Percentiles rank a stretch among this genome's conserved stretches.
Evolutionary conservation across 2,113 vertebrate species (phyloP).

Genomic region (Potamarius usumacintae): DNA sequence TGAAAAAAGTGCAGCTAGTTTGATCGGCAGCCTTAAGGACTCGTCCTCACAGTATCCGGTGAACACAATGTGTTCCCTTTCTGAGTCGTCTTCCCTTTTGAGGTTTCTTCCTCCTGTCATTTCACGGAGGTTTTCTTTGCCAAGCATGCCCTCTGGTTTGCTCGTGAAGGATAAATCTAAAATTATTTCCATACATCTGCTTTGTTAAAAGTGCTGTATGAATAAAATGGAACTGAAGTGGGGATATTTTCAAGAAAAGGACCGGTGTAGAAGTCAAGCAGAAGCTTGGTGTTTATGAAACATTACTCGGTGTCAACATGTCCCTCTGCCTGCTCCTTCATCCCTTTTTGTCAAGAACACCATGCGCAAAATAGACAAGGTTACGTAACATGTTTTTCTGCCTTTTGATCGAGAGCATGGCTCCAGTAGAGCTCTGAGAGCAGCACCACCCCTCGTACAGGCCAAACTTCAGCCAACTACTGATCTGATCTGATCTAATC

Average conservation of each 20-base stretch:
- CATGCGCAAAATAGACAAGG: constrained; percentile 47
- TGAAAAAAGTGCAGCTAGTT: neutral
- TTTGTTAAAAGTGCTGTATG: neutral
- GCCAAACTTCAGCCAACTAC: constrained; percentile 51
- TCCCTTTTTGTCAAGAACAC: constrained; percentile 58
- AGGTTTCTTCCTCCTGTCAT: neutral
- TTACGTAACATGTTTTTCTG: constrained; percentile 73
- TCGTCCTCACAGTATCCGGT: neutral
- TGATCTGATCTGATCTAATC: too few species aligned
- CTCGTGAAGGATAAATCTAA: neutral
- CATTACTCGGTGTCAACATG: neutral
- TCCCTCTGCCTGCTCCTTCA: constrained; percentile 14
- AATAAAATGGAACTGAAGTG: neutral
- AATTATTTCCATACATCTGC: neutral
- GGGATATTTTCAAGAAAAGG: neutral
- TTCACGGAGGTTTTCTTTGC: neutral
- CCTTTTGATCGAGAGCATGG: constrained; percentile 21
- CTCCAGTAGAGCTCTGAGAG: constrained; percentile 42
- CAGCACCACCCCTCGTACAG: neutral
- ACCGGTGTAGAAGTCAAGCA: neutral
- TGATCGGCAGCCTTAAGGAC: neutral
- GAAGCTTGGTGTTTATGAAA: neutral
- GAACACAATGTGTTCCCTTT: neutral
- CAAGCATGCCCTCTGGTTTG: neutral
- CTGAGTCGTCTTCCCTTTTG: neutral